Conservation (phyloP, 2,888 invertebrate genomes). For the Caenorhabditis angaria region DNA sequence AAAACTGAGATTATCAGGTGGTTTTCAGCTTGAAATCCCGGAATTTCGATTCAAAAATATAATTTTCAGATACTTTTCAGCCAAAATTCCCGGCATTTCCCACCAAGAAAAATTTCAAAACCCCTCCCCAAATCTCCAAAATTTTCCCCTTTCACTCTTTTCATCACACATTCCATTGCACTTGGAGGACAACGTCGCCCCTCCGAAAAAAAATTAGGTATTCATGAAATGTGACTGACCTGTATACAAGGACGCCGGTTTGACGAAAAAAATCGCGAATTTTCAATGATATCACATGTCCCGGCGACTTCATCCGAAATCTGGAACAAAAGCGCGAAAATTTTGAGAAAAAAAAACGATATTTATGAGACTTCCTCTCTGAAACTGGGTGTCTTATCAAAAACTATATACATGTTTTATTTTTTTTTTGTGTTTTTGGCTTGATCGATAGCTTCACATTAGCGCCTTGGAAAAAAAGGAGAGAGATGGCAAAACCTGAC, state of each 20-base stretch:
- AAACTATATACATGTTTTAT: too few species aligned
- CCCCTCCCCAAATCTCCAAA: background rate
- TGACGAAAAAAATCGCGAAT: constrained; percentile 57
- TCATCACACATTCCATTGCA: background rate
- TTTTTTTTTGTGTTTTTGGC: too few species aligned
- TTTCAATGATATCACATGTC: constrained; percentile 53
- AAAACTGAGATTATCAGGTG: too few species aligned
- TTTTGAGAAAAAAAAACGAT: background rate
- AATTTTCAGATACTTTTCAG: too few species aligned
- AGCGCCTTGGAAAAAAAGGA: too few species aligned
- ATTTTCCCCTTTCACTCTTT: background rate
- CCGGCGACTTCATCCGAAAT: constrained; percentile 56
- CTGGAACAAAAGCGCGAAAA: background rate
- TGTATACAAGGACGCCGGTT: constrained; percentile 56
- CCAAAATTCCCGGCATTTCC: too few species aligned
- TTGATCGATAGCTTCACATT: too few species aligned
- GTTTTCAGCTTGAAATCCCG: too few species aligned
- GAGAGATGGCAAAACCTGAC: too few species aligned
- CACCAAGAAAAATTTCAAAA: background rate
- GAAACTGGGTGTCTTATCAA: too few species aligned
- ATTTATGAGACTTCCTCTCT: background rate
- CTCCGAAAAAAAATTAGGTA: constrained; percentile 3
- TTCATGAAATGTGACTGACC: constrained; percentile 39
- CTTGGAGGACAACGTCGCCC: too few species aligned
- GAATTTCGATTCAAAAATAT: too few species aligned